Conservation (phyloP, 2,888 invertebrate genomes). For the Penaeus monodon region DNA sequence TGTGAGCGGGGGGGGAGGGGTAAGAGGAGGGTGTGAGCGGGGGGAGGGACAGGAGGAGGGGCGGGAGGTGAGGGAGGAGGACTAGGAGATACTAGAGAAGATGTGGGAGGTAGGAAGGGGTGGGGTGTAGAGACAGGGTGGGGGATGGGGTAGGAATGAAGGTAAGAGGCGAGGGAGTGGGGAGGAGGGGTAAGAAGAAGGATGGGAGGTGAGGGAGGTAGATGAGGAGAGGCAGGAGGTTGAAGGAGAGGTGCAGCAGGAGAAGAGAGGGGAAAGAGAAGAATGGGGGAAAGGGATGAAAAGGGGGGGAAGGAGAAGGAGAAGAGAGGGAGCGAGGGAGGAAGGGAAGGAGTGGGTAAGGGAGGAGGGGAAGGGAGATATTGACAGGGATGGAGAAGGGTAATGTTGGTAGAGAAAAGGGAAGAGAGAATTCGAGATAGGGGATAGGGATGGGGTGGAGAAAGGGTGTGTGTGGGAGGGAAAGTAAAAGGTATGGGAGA, state of each 20-base stretch:
- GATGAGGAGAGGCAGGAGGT: neutral
- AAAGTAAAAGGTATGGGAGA: neutral
- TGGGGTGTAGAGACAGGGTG: neutral
- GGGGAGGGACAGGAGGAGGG: too few species aligned
- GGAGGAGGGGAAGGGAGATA: neutral
- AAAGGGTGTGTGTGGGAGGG: neutral
- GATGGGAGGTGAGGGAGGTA: neutral
- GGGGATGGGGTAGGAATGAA: neutral
- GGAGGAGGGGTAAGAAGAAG: neutral
- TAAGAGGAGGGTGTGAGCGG: too few species aligned
- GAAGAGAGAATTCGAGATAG: neutral
- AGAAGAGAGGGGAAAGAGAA: neutral
- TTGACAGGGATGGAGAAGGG: neutral
- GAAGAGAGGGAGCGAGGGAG: neutral
- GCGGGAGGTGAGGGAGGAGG: too few species aligned
- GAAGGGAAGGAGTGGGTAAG: neutral
- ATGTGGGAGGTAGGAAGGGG: neutral
- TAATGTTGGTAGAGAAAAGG: neutral
- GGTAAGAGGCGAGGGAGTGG: neutral
- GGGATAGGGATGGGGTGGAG: neutral
- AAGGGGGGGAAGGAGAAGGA: neutral
- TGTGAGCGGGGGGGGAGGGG: too few species aligned
- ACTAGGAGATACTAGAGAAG: neutral
- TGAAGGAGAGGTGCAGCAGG: neutral
- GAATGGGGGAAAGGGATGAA: neutral